A percentile compares a stretch with the other conserved stretches of the same genome.
Evolutionary conservation across 2,888 invertebrate species (phyloP).

Genomic region (Orchesella flavescens): DNA sequence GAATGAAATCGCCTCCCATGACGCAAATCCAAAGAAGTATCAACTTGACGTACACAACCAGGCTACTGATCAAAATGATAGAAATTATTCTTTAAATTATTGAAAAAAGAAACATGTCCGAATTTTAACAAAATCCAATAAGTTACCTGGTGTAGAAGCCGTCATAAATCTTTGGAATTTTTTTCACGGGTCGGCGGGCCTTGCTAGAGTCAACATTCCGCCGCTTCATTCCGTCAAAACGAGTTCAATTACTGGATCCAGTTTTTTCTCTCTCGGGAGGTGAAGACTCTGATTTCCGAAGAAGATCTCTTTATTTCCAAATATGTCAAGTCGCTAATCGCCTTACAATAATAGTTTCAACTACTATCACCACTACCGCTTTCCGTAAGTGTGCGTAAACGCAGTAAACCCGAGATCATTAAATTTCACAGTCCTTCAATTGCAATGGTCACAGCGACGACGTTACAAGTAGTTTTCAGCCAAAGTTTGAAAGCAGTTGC

Average conservation of each 20-base stretch:
- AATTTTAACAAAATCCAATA: neutral
- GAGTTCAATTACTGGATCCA: slow-evolving; percentile 57
- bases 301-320: neutral
- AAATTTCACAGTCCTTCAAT: neutral
- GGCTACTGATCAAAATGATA: slow-evolving; percentile 46
- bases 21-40: slow-evolving; percentile 72
- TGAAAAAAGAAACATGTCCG: neutral
- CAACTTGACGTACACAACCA: slow-evolving; percentile 72
- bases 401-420: neutral
- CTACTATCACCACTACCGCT: too few species aligned
- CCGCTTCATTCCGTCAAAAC: slow-evolving; percentile 72
- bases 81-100: slow-evolving; percentile 30
- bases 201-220: slow-evolving; percentile 72
- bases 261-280: slow-evolving; percentile 37
- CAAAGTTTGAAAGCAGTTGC: too few species aligned
- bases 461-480: too few species aligned
- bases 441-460: too few species aligned
- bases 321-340: neutral
- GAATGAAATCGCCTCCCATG: slow-evolving; percentile 72
- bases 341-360: neutral
- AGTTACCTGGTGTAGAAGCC: slow-evolving; percentile 72
- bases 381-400: neutral
- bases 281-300: slow-evolving; percentile 4
- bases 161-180: slow-evolving; percentile 72
- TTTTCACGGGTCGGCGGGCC: slow-evolving; percentile 72